Evolutionary conservation across 1,140 invertebrate genomes (phyloP).

Genomic region (Medauroidea extradentata): DNA sequence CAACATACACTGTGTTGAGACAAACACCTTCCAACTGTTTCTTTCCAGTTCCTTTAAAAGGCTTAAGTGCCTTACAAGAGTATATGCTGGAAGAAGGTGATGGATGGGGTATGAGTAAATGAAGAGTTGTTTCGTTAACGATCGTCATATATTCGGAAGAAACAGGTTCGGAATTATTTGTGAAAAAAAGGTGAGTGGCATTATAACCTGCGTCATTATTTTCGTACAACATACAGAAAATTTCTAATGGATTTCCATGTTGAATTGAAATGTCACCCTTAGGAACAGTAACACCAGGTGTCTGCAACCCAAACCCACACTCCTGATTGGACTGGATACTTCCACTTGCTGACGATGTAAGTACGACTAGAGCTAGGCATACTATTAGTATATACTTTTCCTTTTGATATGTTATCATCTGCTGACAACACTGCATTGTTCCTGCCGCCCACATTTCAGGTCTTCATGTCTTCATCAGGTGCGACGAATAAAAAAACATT

Average conservation of each 20-base stretch:
- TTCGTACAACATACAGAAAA: constrained; percentile 48
- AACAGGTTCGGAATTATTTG: constrained; percentile 39
- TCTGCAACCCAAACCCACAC: no score
- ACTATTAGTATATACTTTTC: neutral
- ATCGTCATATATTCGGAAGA: constrained; percentile 40
- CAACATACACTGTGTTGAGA: constrained; percentile 44
- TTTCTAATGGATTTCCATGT: constrained; percentile 44
- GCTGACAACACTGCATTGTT: constrained; percentile 7
- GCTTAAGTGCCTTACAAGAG: constrained; percentile 40
- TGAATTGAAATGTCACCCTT: constrained; percentile 48
- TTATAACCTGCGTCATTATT: constrained; percentile 39
- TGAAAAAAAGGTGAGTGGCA: constrained; percentile 45
- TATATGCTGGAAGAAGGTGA: constrained; percentile 41
- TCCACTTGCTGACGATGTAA: no score
- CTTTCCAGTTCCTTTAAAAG: neutral
- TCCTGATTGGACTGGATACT: no score
- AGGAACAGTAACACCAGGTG: constrained; percentile 39
- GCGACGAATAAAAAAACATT: constrained; percentile 23
- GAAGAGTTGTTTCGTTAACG: constrained; percentile 47
- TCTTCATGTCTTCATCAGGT: constrained; percentile 1
- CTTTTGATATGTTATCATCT: constrained; percentile 9
- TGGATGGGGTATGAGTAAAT: constrained; percentile 42
- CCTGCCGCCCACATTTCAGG: neutral
- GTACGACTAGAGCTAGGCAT: no score
- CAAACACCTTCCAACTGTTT: constrained; percentile 39